phyloP scores from a whole-genome alignment of 2,113 vertebrate species.

The Neogobius melanostomus region DNA sequence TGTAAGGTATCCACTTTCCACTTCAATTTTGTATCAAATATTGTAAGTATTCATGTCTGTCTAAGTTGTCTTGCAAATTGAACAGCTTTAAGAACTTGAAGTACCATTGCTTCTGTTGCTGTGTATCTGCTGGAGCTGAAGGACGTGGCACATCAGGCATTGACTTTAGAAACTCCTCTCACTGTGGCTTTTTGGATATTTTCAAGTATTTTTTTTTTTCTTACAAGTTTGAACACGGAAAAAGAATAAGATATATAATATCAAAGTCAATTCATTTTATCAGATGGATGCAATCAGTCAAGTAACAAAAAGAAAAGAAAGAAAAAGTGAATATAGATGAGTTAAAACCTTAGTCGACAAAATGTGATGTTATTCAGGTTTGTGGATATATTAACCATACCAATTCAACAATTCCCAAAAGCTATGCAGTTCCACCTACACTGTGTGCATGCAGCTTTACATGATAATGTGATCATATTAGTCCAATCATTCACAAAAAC shows the following conservation, averaged over 20 bases:
- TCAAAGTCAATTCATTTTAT: background rate
- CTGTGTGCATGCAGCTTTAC: constrained; percentile 5
- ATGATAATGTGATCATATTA: constrained; percentile 44
- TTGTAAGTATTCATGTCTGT: too few species aligned
- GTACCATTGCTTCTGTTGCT: background rate
- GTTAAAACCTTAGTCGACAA: too few species aligned
- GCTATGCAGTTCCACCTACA: background rate
- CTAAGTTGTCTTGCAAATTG: too few species aligned
- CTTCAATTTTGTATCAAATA: too few species aligned
- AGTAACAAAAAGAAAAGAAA: too few species aligned
- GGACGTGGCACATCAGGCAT: background rate
- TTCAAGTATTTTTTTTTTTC: constrained; percentile 2
- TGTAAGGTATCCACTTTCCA: too few species aligned
- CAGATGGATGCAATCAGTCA: background rate
- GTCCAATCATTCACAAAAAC: constrained; percentile 63
- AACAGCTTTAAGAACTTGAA: background rate
- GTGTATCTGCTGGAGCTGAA: background rate
- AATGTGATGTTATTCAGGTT: too few species aligned
- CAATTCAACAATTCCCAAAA: constrained; percentile 10
- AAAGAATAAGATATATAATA: background rate
- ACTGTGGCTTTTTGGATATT: background rate
- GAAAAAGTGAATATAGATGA: too few species aligned
- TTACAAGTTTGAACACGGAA: background rate
- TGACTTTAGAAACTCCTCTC: background rate
- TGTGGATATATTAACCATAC: background rate